These are phyloP conservation scores for Scomberomorus guttatus DNA, from an alignment of 2,797 vertebrate genomes.

Conservation along the genomic window DNA sequence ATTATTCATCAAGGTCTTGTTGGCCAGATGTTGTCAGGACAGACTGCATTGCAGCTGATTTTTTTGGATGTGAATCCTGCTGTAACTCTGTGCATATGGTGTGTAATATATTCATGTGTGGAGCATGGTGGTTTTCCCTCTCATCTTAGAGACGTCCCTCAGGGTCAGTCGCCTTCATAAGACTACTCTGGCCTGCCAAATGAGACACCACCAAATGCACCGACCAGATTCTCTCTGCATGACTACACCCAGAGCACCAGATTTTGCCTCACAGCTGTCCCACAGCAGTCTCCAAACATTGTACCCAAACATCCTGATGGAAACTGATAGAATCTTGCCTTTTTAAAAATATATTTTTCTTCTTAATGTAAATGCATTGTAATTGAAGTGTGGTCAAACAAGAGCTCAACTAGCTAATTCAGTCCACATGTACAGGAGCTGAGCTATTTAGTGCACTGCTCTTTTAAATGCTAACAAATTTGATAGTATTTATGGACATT, in stretches of 20 bases:
- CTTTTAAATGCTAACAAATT: not conserved
- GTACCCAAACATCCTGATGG: not conserved
- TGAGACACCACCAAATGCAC: slow-evolving; percentile 26
- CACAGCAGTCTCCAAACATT: not conserved
- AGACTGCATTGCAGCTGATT: slow-evolving; percentile 48
- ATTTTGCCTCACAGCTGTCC: not conserved
- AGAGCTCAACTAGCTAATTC: not conserved
- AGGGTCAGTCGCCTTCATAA: slow-evolving; percentile 52
- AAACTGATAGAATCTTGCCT: not conserved
- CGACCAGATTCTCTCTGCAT: slow-evolving; percentile 3
- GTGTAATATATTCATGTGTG: slow-evolving; percentile 70
- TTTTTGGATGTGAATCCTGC: slow-evolving; percentile 29
- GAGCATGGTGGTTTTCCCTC: slow-evolving; percentile 37
- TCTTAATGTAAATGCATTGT: not conserved
- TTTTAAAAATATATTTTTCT: not conserved
- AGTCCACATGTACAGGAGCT: no score
- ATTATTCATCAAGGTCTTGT: slow-evolving; percentile 45
- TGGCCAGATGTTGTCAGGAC: slow-evolving; percentile 57
- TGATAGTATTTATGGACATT: not conserved
- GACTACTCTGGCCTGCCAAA: slow-evolving; percentile 43
- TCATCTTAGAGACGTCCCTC: slow-evolving; percentile 61
- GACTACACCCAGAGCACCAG: not conserved
- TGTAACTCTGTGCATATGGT: slow-evolving; percentile 50
- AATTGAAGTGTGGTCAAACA: not conserved
- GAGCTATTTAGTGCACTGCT: not conserved